Conservation (phyloP, 2,797 vertebrate species). For the Poecilia picta region DNA sequence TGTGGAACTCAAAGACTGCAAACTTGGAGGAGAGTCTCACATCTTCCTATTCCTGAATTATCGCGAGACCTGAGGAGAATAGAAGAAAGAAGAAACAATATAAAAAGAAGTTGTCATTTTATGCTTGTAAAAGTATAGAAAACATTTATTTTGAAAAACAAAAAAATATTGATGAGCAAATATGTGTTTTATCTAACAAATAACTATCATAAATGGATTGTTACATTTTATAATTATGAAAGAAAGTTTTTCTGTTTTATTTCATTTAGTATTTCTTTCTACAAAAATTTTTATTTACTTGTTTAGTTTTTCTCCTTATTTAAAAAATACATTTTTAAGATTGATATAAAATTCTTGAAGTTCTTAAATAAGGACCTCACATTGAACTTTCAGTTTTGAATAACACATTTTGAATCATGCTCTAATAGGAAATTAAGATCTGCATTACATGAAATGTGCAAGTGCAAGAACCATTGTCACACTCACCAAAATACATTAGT, state of each 20-base stretch:
- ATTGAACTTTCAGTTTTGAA: conserved; percentile 16
- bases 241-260: not conserved
- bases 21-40: conserved; percentile 3
- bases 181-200: conserved; percentile 22
- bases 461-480: conserved; percentile 2
- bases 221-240: not conserved
- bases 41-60: conserved; percentile 15
- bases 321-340: not conserved
- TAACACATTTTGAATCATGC: conserved; percentile 6
- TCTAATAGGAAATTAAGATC: not conserved
- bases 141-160: not conserved
- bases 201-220: not conserved
- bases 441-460: not conserved
- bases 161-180: conserved; percentile 12
- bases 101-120: not conserved
- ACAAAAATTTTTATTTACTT: not conserved
- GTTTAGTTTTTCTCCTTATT: not conserved
- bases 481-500: not conserved
- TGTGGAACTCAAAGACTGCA: conserved; percentile 12
- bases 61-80: conserved; percentile 45
- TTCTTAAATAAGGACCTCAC: conserved; percentile 14
- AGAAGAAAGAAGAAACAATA: conserved; percentile 17
- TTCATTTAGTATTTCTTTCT: not conserved
- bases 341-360: not conserved
- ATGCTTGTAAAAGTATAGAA: not conserved